Percentiles rank a stretch among this genome's conserved stretches.
Evolutionary conservation across 2,113 vertebrate genomes (phyloP).

Genomic region (Indicator maculatus): DNA sequence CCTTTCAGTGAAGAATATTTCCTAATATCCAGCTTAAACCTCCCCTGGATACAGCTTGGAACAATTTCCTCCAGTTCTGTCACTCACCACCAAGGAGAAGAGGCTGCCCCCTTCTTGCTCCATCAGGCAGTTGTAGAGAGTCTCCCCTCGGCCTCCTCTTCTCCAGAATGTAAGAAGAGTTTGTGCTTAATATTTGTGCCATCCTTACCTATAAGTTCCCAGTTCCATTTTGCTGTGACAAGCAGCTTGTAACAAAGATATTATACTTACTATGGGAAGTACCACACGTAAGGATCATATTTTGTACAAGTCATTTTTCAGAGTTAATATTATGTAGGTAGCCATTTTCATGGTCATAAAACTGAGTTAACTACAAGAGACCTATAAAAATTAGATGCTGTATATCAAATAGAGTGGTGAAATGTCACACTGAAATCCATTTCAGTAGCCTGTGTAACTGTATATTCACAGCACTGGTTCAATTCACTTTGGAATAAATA

Average conservation of each 20-base stretch:
- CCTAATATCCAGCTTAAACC: too few relatives aligned
- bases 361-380: slow-evolving; percentile 44
- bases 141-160: too few relatives aligned
- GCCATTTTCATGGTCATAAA: slow-evolving; percentile 17
- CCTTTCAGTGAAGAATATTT: too few relatives aligned
- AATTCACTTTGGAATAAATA: slow-evolving; percentile 16
- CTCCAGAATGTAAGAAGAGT: neutral
- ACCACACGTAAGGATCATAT: neutral
- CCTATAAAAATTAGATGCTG: slow-evolving; percentile 35
- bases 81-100: too few relatives aligned
- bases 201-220: slow-evolving; percentile 3
- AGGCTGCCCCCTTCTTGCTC: too few relatives aligned
- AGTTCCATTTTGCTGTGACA: slow-evolving; percentile 29
- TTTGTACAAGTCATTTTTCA: slow-evolving; percentile 53
- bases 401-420: slow-evolving; percentile 30
- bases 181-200: neutral
- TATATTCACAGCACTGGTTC: neutral
- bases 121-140: too few relatives aligned
- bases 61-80: too few relatives aligned
- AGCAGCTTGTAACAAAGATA: slow-evolving; percentile 16
- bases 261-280: slow-evolving; percentile 28
- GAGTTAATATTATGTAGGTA: slow-evolving; percentile 40
- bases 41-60: too few relatives aligned
- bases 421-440: slow-evolving; percentile 18
- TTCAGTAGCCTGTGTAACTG: neutral